Percentiles rank a stretch among this genome's conserved stretches.
These are phyloP conservation scores for Poecilia velifera DNA, from an alignment of 2,797 vertebrate species.

Conservation along the genomic window DNA sequence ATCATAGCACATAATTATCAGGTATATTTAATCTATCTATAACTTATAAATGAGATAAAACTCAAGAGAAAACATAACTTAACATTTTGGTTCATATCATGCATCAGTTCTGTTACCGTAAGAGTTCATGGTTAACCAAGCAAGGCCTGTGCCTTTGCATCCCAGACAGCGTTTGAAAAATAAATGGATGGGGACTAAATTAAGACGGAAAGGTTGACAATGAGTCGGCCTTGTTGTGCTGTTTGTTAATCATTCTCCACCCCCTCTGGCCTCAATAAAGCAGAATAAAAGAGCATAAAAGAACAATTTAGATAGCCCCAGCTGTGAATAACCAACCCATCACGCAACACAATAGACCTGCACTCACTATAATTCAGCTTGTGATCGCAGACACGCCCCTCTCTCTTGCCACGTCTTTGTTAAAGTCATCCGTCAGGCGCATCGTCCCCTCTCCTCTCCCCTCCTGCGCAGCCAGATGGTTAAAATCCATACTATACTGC, in stretches of 20 bases:
- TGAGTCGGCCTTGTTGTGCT: slow-evolving; percentile 73
- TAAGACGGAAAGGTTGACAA: slow-evolving; percentile 76
- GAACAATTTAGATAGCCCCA: slow-evolving; percentile 88
- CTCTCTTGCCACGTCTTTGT: slow-evolving; percentile 92
- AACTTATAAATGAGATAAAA: not conserved
- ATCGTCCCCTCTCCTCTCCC: slow-evolving; percentile 74
- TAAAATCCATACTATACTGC: slow-evolving; percentile 97
- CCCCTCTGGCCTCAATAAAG: slow-evolving; percentile 87
- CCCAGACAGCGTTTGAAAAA: slow-evolving; percentile 49
- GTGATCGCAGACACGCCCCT: slow-evolving; percentile 91
- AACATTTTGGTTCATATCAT: slow-evolving; percentile 17
- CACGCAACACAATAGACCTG: slow-evolving; percentile 87
- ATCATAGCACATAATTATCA: not conserved
- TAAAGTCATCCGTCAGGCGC: slow-evolving; percentile 88
- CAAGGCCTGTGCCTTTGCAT: slow-evolving; percentile 63
- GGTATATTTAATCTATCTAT: not conserved
- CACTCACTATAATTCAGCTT: slow-evolving; percentile 86
- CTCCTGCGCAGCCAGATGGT: slow-evolving; percentile 92
- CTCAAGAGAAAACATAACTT: not conserved
- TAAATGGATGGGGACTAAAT: slow-evolving; percentile 78
- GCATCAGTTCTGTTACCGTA: slow-evolving; percentile 31
- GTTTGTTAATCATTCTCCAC: slow-evolving; percentile 83
- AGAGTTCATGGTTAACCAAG: slow-evolving; percentile 74
- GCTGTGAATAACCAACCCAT: slow-evolving; percentile 89
- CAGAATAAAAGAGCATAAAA: slow-evolving; percentile 86